Percentiles rank a stretch among this genome's conserved stretches.
Conservation (phyloP, 1,140 invertebrate species). For the Cyclargus thomasi region DNA sequence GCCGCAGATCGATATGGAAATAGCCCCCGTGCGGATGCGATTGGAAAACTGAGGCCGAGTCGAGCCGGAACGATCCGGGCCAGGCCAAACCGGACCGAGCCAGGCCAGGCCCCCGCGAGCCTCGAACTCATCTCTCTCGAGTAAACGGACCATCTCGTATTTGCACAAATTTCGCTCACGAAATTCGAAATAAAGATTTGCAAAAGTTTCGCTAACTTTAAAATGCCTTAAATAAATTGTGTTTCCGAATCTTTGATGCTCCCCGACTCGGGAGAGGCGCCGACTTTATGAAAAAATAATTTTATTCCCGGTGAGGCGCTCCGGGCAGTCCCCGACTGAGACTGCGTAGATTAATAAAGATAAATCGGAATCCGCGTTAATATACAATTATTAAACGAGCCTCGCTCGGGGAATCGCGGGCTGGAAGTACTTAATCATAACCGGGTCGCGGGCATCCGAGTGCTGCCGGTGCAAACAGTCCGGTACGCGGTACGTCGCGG, state of each 20-base stretch:
- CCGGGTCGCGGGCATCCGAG: not conserved
- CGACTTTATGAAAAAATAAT: constrained; percentile 1
- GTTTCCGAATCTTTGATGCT: not conserved
- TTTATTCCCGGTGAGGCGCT: not conserved
- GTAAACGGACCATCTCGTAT: not conserved
- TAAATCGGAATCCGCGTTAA: not conserved
- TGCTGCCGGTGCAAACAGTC: no score
- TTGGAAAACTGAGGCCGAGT: not conserved
- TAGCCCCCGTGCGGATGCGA: not conserved
- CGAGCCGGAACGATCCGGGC: no score
- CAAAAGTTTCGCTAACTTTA: not conserved
- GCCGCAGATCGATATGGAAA: not conserved
- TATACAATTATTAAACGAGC: not conserved
- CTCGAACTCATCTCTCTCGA: not conserved
- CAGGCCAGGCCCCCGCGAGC: not conserved
- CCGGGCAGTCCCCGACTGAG: no score
- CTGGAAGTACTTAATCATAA: not conserved
- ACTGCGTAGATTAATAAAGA: not conserved
- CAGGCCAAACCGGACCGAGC: not conserved
- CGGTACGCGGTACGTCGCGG: no score
- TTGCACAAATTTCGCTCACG: not conserved
- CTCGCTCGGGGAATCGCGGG: not conserved
- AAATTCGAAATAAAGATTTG: not conserved
- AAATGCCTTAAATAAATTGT: not conserved
- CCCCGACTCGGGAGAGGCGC: not conserved